Base-by-base conservation (phyloP, 2,113 vertebrate genomes). In the Tachysurus vachellii region DNA sequence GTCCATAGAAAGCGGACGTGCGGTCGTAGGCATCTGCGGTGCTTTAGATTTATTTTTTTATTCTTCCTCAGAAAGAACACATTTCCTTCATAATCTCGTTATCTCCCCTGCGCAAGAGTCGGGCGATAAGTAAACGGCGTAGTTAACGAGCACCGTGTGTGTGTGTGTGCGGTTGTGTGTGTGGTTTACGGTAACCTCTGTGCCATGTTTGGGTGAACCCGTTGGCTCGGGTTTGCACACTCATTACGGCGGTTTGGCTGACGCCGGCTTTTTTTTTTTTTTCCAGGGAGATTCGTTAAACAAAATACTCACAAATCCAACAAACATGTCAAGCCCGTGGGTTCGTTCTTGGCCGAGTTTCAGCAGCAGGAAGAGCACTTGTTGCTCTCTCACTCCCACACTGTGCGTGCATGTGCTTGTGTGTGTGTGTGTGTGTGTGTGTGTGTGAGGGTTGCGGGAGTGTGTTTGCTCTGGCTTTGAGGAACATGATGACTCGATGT, bases 201-300 rank as follows among this genome's bases (percentile, higher is more conserved):
- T 82, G 76, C 77, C 23, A 54, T 82, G 85, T 87, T 88, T 88
- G 87, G 64, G 53, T 88, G 88, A 88, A 87, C 89, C 82, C 87
- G 87, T 88, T 86, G 86, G 82, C 87, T 50, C 50, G 62, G 70
- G 77, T 82, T 80, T 70, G 80, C 76, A 47, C 75, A 57, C 84
- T 86, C 88, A 85, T 77, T 81, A 83, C 12, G 83, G 75, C 80
- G 83, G 80, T 88, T 88, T 86, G 83, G 84, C 75, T 84, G 89
- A 77, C 80, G 85, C 77, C 26, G 71, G 44, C 81, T 53, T 54
- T 61, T 81, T 59, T 54, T 77, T 57, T 54, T 79, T 75, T 86
- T 86, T 57, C 88, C 87, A 86, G 81, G 70, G 87, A 86, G 84
- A 86, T 90, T 88, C 87, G 87, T 90, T 90, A 85, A 88, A 90